phyloP scores from a whole-genome alignment of 2,113 vertebrate species.

The Amphilophus citrinellus region DNA sequence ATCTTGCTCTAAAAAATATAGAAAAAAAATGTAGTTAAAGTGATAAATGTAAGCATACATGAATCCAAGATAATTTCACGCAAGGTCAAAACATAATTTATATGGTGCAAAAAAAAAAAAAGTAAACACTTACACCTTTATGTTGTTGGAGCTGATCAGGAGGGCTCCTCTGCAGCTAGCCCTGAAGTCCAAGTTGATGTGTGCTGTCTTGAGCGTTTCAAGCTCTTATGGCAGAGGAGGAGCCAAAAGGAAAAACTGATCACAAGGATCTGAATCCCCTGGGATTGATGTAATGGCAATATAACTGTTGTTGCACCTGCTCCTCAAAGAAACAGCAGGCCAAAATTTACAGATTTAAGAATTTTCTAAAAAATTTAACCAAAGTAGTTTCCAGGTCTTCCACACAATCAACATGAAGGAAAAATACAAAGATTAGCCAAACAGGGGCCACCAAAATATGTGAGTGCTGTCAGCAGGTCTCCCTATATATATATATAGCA shows the following conservation, averaged over 20 bases:
- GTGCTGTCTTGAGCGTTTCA: conserved; percentile 63
- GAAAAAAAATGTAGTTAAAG: neutral
- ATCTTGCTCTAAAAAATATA: neutral
- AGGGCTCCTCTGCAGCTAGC: conserved; percentile 48
- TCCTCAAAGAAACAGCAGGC: conserved; percentile 34
- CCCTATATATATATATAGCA: conserved; percentile 34
- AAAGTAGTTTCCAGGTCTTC: conserved; percentile 6
- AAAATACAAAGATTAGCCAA: conserved; percentile 34
- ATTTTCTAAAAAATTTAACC: neutral
- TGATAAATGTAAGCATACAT: neutral
- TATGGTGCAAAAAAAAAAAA: neutral
- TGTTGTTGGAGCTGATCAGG: conserved; percentile 42
- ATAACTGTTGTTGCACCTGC: conserved; percentile 71
- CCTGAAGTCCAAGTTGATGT: conserved; percentile 64
- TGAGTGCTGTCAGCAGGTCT: conserved; percentile 49
- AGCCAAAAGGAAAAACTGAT: conserved; percentile 81
- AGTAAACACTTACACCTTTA: conserved; percentile 51
- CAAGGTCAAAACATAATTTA: neutral
- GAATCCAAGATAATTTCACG: neutral
- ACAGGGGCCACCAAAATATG: conserved; percentile 38
- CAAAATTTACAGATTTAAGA: conserved; percentile 2
- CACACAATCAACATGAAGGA: conserved; percentile 15
- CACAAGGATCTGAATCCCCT: conserved; percentile 69
- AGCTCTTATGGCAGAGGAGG: conserved; percentile 87
- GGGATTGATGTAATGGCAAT: conserved; percentile 69